Conservation (phyloP, 2,888 invertebrate species). For the Sepioteuthis lessoniana region DNA sequence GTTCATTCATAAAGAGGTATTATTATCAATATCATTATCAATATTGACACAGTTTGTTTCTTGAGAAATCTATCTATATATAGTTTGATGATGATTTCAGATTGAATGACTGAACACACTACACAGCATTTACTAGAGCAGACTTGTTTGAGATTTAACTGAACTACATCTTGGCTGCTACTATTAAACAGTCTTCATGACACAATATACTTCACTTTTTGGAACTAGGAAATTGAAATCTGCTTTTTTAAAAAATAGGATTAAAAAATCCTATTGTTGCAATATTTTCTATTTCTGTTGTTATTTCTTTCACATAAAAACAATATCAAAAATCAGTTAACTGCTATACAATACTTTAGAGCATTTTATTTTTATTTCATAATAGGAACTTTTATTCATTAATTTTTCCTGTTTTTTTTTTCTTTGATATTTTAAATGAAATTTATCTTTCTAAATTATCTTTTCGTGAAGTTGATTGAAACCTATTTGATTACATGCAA, state of each 20-base stretch:
- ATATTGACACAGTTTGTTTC: not conserved
- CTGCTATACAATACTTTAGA: too few species aligned
- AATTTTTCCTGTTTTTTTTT: too few species aligned
- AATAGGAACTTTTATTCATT: too few species aligned
- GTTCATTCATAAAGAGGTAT: not conserved
- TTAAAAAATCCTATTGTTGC: not conserved
- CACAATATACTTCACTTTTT: not conserved
- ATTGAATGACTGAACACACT: not conserved
- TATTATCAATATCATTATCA: not conserved
- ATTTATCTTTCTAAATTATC: too few species aligned
- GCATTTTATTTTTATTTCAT: too few species aligned
- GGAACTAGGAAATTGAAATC: not conserved
- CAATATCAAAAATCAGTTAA: too few species aligned
- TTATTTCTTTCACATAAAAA: too few species aligned
- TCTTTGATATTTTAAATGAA: too few species aligned
- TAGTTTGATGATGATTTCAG: not conserved
- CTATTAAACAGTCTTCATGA: not conserved
- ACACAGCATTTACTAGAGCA: not conserved
- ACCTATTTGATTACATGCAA: too few species aligned
- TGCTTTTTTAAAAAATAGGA: not conserved
- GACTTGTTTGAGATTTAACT: not conserved
- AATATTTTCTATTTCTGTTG: not conserved
- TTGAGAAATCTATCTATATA: not conserved
- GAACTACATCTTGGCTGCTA: conserved; percentile 33
- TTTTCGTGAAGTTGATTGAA: too few species aligned